Conservation (phyloP, 2,888 invertebrate species). For the Diaphora mendica region DNA sequence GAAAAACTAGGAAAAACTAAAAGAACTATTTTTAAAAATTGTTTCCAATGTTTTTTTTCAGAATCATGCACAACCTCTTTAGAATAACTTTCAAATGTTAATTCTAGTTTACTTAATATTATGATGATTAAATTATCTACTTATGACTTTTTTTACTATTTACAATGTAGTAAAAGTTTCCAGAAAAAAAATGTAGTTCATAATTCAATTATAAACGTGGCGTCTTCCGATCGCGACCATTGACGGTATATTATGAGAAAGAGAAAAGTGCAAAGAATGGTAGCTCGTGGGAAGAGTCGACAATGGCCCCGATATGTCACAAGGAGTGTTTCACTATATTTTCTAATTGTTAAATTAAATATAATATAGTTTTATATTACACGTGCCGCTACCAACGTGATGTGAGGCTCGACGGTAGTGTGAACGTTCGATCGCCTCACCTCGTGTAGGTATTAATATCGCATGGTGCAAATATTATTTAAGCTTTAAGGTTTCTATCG, state of each 20-base stretch:
- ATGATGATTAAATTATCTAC: constrained; percentile 2
- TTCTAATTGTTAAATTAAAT: constrained; percentile 74
- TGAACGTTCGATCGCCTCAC: too few species aligned
- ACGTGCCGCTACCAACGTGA: not conserved
- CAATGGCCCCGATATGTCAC: constrained; percentile 77
- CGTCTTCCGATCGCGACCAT: constrained; percentile 74
- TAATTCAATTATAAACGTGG: constrained; percentile 64
- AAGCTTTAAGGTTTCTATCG: not conserved
- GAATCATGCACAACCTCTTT: too few species aligned
- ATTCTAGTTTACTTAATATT: not conserved
- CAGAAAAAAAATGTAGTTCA: constrained; percentile 54
- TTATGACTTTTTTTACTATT: constrained; percentile 15
- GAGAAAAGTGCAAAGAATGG: constrained; percentile 84
- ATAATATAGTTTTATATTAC: constrained; percentile 18
- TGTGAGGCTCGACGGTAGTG: too few species aligned
- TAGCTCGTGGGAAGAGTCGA: constrained; percentile 76
- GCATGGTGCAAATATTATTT: not conserved
- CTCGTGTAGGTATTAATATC: not conserved
- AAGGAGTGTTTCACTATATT: constrained; percentile 78
- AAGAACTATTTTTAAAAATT: too few species aligned
- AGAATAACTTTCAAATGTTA: not conserved
- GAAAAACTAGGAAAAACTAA: too few species aligned
- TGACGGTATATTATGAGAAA: constrained; percentile 78
- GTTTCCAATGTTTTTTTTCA: too few species aligned
- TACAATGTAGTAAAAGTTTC: constrained; percentile 38